A percentile compares a stretch with the other conserved stretches of the same genome.
Evolutionary conservation across 1,140 invertebrate species (phyloP).

Genomic region (Gryllus bimaculatus): DNA sequence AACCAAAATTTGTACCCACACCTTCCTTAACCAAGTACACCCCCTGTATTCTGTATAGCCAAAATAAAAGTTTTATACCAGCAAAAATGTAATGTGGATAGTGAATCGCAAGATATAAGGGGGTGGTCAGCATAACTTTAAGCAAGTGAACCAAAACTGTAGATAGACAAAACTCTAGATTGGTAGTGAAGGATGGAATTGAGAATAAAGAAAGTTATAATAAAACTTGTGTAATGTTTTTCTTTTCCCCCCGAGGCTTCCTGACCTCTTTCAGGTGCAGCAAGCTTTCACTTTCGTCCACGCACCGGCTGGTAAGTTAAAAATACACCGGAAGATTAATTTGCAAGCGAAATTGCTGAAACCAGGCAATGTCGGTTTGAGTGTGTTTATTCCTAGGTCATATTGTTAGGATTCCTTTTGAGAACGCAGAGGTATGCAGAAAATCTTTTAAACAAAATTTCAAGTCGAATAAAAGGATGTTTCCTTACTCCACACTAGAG

Average conservation of each 20-base stretch:
- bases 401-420: no score
- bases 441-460: no score
- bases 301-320: no score
- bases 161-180: slow-evolving; percentile 21
- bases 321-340: no score
- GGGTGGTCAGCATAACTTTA: slow-evolving; percentile 7
- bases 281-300: no score
- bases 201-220: slow-evolving; percentile 23
- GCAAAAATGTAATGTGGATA: slow-evolving; percentile 17
- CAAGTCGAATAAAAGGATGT: no score
- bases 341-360: no score
- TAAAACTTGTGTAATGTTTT: slow-evolving; percentile 9
- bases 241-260: background rate
- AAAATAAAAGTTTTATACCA: slow-evolving; percentile 20
- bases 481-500: no score
- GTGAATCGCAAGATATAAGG: background rate
- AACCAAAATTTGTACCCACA: slow-evolving; percentile 9
- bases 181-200: slow-evolving; percentile 22
- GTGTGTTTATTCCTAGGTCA: no score
- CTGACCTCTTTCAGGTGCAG: background rate
- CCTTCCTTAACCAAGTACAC: slow-evolving; percentile 13
- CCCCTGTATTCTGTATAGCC: slow-evolving; percentile 17
- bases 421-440: no score
- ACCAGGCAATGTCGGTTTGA: no score
- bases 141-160: slow-evolving; percentile 22